Conservation (phyloP, 2,888 invertebrate species). For the Octodonta nipae region DNA sequence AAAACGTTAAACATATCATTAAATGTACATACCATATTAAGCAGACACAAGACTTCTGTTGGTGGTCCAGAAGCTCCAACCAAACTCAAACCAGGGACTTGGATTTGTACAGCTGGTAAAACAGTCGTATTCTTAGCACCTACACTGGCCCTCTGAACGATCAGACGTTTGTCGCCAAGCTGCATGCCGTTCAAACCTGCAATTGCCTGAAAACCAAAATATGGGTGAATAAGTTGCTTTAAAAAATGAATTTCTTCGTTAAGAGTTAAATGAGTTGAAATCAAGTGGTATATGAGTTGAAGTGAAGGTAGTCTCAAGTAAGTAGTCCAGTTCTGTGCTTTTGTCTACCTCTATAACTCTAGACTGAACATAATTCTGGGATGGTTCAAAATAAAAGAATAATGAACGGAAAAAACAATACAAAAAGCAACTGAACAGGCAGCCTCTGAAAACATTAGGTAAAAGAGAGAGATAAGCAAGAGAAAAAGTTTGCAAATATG, state of each 20-base stretch:
- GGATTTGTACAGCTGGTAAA: slow-evolving; percentile 77
- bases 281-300: too few species aligned
- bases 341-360: background rate
- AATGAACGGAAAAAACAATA: background rate
- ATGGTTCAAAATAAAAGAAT: background rate
- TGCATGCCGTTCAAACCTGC: slow-evolving; percentile 98
- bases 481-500: background rate
- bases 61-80: slow-evolving; percentile 85
- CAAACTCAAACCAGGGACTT: slow-evolving; percentile 87
- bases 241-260: background rate
- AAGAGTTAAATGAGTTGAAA: background rate
- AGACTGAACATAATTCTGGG: background rate
- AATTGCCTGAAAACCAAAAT: slow-evolving; percentile 58
- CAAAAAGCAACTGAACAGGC: background rate
- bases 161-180: slow-evolving; percentile 93
- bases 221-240: background rate
- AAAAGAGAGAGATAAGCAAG: background rate
- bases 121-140: slow-evolving; percentile 87
- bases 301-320: background rate
- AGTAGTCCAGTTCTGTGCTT: too few species aligned
- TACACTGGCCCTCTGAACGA: slow-evolving; percentile 94
- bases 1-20: too few species aligned
- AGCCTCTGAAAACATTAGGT: background rate
- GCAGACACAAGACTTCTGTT: slow-evolving; percentile 85
- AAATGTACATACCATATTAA: slow-evolving; percentile 68